Evolutionary conservation across 1,140 invertebrate genomes (phyloP), one percentile per base, ranked within the genome.

Genomic region (Drosophila lowei): DNA sequence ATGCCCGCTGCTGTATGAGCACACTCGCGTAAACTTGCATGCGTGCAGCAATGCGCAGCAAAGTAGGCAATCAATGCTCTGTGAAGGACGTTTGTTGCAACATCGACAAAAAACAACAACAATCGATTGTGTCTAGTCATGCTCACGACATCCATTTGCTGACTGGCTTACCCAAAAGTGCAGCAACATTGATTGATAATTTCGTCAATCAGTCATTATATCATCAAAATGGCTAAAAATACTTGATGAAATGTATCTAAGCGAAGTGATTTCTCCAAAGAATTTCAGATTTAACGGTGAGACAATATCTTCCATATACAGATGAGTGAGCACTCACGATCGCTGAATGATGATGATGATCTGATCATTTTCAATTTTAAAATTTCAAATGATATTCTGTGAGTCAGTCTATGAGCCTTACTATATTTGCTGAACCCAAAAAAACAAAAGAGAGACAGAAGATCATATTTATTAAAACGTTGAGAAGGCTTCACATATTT

Each of bases 21-120:
- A 38, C 34, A 38, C 8, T 13, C 34, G 34, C 34, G 34, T 13
- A 13, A 11, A 38, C 1, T 38, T 3, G 34, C 5, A 13, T 11
- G 11, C n/a, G 30, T 15, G 34, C 2, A 48, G 21, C 23, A 42
- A 49, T 38, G 34, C 44, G 73, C 79, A n/a, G 56, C 6, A 58
- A 78, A 64, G 79, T 83, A 81, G 72, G 79, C 79, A 70, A 78
- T 70, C 55, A 49, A 68, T 68, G 34, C 3, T n/a, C 13, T 25
- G 11, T 44, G 49, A 77, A 81, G 73, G 73, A 77, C 78, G 41
- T 57, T 18, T 0, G 34, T 38, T 38, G 9, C 34, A 15, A 11
- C 9, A 56, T 38, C 47, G 61, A 47, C 16, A 47, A 48, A 48
- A 38, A 16, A 54, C 25, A 50, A 49, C 16, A 59, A 28, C n/a